phyloP scores from a whole-genome alignment of 64 coral and sea anemone species.

The Stylophora pistillata region DNA sequence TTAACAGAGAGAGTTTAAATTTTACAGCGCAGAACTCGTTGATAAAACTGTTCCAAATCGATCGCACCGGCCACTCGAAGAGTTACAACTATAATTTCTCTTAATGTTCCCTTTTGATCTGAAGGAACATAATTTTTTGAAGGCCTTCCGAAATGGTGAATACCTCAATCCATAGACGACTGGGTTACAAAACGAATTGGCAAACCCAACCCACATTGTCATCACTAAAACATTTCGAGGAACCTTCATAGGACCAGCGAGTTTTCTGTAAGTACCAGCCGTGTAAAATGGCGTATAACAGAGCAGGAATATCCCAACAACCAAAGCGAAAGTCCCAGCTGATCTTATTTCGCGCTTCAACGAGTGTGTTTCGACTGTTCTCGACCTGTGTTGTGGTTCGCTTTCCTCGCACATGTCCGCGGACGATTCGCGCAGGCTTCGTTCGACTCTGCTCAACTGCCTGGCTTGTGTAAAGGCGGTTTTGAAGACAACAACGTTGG shows the following conservation, averaged over 20 bases:
- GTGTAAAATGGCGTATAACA: conserved; percentile 89
- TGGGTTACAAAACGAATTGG: conserved; percentile 90
- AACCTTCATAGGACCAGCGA: conserved; percentile 35
- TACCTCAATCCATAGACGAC: conserved; percentile 81
- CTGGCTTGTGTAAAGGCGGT: conserved; percentile 73
- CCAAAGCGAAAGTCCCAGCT: conserved; percentile 72
- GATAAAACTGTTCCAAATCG: neutral
- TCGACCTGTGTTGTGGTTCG: neutral
- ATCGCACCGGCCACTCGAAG: neutral
- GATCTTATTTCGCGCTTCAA: conserved; percentile 88
- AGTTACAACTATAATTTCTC: neutral
- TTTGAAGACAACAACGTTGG: conserved; percentile 69
- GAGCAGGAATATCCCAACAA: conserved; percentile 72
- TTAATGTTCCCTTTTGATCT: neutral
- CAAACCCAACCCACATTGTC: conserved; percentile 84
- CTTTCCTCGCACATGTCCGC: neutral
- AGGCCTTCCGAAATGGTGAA: conserved; percentile 76
- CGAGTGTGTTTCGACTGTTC: neutral
- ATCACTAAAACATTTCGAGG: conserved; percentile 20
- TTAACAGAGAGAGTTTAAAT: neutral
- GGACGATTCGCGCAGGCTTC: conserved; percentile 15
- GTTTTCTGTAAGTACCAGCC: conserved; percentile 68
- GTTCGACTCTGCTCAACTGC: conserved; percentile 54
- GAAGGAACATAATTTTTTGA: conserved; percentile 44
- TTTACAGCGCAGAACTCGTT: neutral